Conservation (phyloP, 1,140 invertebrate genomes). For the Zaprionus nigranus region DNA sequence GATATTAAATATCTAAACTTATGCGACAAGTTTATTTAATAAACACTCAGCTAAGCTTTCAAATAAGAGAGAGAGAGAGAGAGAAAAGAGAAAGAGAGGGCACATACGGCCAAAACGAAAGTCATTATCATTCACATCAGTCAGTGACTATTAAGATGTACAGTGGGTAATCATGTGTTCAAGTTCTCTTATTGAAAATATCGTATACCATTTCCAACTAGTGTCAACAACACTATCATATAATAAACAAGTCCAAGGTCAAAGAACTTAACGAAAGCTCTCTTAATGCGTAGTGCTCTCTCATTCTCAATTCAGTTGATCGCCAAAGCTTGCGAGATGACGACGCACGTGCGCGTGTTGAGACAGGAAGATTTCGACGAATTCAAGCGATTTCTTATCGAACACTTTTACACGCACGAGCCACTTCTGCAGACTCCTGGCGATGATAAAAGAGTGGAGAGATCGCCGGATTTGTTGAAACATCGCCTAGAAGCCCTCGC, state of each 20-base stretch:
- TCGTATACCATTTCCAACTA: background rate
- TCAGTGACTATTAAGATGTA: background rate
- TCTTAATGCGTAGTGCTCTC: background rate
- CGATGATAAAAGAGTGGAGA: background rate
- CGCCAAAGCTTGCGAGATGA: constrained; percentile 15
- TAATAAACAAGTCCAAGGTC: background rate
- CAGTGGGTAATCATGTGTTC: background rate
- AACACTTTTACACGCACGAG: constrained; percentile 52
- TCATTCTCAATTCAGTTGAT: background rate
- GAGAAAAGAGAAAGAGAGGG: no score
- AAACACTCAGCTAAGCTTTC: background rate
- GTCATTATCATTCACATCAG: background rate
- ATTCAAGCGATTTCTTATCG: constrained; percentile 39
- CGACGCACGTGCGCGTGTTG: constrained; percentile 23
- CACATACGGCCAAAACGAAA: background rate
- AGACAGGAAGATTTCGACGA: constrained; percentile 4
- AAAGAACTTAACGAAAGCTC: constrained; percentile 6
- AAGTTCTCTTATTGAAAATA: background rate
- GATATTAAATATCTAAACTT: background rate
- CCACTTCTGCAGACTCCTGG: constrained; percentile 51
- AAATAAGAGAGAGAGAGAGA: no score
- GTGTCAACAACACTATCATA: constrained; percentile 4
- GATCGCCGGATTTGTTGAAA: background rate
- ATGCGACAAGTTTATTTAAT: background rate
- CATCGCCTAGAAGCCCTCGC: constrained; percentile 10